A percentile compares a stretch with the other conserved stretches of the same genome.
These are phyloP conservation scores for Oopsacas minuta DNA, from an alignment of 37 sponge, comb jelly and placozoan genomes.

Conservation along the genomic window DNA sequence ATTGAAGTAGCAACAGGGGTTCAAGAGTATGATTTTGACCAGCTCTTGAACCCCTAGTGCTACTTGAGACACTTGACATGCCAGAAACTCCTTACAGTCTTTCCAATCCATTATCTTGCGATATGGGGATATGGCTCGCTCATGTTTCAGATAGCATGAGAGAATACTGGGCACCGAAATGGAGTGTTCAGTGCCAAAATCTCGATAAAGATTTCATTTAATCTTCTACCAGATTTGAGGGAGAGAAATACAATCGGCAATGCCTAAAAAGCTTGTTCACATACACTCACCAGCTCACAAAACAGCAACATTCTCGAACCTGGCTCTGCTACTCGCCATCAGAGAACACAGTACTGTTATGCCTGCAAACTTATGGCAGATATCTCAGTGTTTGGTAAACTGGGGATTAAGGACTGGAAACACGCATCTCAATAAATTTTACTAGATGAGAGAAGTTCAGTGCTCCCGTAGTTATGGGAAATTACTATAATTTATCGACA, in stretches of 20 bases:
- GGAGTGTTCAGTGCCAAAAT: constrained; percentile 16
- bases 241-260: constrained; percentile 15
- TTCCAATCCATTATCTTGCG: constrained; percentile 8
- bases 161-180: background rate
- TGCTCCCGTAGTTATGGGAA: background rate
- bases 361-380: constrained; percentile 10
- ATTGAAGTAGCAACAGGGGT: background rate
- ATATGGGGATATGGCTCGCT: background rate
- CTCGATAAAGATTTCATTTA: background rate
- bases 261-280: constrained; percentile 17
- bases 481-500: background rate
- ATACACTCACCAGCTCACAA: constrained; percentile 16
- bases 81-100: background rate
- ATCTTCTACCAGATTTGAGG: constrained; percentile 19
- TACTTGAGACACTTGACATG: background rate
- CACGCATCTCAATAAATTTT: background rate
- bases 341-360: background rate
- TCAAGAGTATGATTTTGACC: background rate
- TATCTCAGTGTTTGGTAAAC: background rate
- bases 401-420: background rate
- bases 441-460: constrained; percentile 3
- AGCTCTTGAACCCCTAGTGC: too few species aligned
- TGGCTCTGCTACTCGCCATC: constrained; percentile 20
- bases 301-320: background rate
- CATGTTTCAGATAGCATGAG: background rate